Base-by-base conservation (phyloP, 2,797 vertebrate species). In the Typhlichthys eigenmanni region DNA sequence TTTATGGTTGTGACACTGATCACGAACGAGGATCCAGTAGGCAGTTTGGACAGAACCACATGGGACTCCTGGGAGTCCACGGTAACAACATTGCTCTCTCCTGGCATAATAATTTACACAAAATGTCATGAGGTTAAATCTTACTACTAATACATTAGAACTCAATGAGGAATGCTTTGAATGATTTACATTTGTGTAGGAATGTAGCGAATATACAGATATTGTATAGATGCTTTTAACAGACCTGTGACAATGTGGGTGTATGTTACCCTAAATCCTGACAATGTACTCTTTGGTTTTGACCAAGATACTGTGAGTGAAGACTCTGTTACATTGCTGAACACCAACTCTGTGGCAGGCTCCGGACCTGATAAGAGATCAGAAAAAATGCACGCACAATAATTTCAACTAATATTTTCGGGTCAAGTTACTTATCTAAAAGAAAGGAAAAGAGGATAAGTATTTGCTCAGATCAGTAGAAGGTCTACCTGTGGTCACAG, bases 241-340 rank as follows among this genome's bases (percentile, higher is more conserved):
- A 63, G 49, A 95, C 92, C 95, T 85, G 92, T 95, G 13, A 93
- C 75, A 2, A 87, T 89, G 69, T 93, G 92, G 72, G 92, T 94
- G 79, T 93, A 95, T 54, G 91, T 94, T 61, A 96, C 85, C 88
- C 92, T 95, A 85, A 93, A 94, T 79, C 88, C 83, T 50, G 93
- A 88, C 58, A 91, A 89, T 0, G 61, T 72, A 47, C 82, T 89
- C 47, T 91, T 89, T 13, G 94, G 93, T 60, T 92, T 92, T 10
- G 79, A 78, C 95, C 95, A 96, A 74, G 78, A 92, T 68, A 94
- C 87, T 13, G 58, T 82, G 29, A 95, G 72, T 5, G 94, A 94
- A 5, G 90, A 91, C 73, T 96, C 92, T 13, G 86, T 87, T 1
- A 96, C 87, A 43, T 95, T 93, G 13, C 87, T 94, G 82, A 97